Base-by-base conservation (phyloP, 92 coral and sea anemone species). In the Chrysogorgia sp. region DNA sequence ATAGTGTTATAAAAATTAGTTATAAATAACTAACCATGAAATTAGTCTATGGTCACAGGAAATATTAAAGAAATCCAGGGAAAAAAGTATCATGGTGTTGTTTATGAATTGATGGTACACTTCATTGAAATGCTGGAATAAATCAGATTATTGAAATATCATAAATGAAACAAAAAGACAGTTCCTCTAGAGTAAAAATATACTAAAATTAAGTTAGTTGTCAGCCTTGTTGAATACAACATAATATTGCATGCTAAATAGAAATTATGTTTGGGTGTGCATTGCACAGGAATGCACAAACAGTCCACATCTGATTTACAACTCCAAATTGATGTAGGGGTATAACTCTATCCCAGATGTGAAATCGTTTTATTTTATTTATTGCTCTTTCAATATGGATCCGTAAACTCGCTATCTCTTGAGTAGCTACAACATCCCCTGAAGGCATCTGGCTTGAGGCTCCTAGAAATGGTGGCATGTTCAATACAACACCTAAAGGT, bases 391-490 rank as follows among this genome's bases (percentile, higher is more conserved):
- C 63, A 31, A 71, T 62, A 71, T 71, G 77, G 10, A 71, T 43
- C 19, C 61, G 32, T 28, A 71, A 21, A 5, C 62, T 48, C 10
- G 62, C 92, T 76, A 89, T 89, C 14, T 41, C 7, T 49, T 89
- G 90, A 14, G 92, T 89, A 53, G 82, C 63, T 0, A 82, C 88
- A 7, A 85, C 89, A 47, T 88, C 84, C 66, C 81, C 86, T n/a
- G 89, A 72, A 33, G 70, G 67, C 92, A 84, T 88, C 40, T 88
- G 86, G 2, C 77, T 77, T 59, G 69, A 53, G 7, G 76, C 34
- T 62, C 85, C 86, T 30, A 88, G 80, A 70, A 88, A 84, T 19
- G 92, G 88, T 45, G 92, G 88, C 22, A 84, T 74, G 45, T 88
- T 84, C 65, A 88, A 72, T 62, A 66, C 68, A 13, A 88, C 88